phyloP scores from a whole-genome alignment of 2,113 vertebrate species.

The Pluvianellus socialis region DNA sequence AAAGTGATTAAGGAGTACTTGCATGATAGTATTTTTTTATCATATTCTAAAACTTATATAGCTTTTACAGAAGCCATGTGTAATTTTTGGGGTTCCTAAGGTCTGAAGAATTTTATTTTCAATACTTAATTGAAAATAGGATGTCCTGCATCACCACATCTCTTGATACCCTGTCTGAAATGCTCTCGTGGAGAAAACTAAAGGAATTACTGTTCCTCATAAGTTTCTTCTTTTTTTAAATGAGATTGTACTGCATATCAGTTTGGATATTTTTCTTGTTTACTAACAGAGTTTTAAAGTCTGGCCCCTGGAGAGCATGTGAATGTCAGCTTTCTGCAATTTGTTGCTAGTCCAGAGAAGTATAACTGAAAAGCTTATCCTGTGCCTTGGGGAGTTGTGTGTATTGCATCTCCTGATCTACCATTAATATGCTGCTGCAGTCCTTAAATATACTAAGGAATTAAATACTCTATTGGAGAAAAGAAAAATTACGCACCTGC shows the following conservation, averaged over 20 bases:
- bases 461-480: neutral
- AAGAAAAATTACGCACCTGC: neutral
- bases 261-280: neutral
- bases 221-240: neutral
- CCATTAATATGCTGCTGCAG: neutral
- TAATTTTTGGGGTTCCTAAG: neutral
- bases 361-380: neutral
- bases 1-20: neutral
- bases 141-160: neutral
- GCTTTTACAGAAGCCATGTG: neutral
- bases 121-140: neutral
- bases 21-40: neutral
- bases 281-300: neutral
- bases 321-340: neutral
- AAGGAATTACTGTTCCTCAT: neutral
- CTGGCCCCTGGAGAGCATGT: neutral
- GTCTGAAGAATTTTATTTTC: neutral
- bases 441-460: neutral
- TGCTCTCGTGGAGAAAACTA: neutral
- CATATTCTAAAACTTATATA: neutral
- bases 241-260: neutral
- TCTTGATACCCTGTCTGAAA: neutral
- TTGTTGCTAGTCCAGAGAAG: neutral
- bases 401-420: neutral
- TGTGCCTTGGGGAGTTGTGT: neutral